Evolutionary conservation across 2,888 invertebrate genomes (phyloP), one percentile per base, ranked within the genome.

Genomic region (Apeira syringaria): DNA sequence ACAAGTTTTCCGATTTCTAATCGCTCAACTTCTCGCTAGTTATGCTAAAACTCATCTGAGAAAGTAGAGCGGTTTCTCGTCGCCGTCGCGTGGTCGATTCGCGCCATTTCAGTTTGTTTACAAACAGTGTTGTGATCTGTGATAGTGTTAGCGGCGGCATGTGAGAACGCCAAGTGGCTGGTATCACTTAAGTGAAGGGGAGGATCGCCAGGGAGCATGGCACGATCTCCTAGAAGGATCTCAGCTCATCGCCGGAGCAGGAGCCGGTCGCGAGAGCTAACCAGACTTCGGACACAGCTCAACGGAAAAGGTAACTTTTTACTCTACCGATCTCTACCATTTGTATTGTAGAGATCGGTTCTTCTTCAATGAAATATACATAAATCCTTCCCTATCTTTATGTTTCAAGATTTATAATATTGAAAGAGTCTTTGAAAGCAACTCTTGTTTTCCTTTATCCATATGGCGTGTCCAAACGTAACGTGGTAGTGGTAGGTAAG

Each of bases 151-250:
- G 24, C 18, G 11, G 24, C 30, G 12, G 45, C 34, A 47, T 59
- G 55, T 48, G 56, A 35, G 26, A 26, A 40, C 27, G 53, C 13
- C 13, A 12, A 11, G 39, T 28, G 58, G 30, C 44, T 24, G 24
- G 9, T 24, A 24, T 20, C 24, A 9, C 9, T 3, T 20, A 6
- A 3, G 1, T 7, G n/a, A n/a, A 6, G 20, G 3, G 20, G 7
- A 8, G 8, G 8, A 20, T 15, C n/a, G n/a, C 13, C 17, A 12
- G 11, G 39, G 30, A 59, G 31, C 44, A 87, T 89, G 89, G 86
- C 87, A 51, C 80, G 88, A 17, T 88, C 89, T 10, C 87, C 88
- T 50, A 68, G 86, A 41, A 68, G 84, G 65, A 72, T 83, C 31
- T 61, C 82, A 5, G 77, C 80, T 8, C 79, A 78, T 39, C 68